Conservation (phyloP, 2,797 vertebrate species). For the Darevskia mixta region DNA sequence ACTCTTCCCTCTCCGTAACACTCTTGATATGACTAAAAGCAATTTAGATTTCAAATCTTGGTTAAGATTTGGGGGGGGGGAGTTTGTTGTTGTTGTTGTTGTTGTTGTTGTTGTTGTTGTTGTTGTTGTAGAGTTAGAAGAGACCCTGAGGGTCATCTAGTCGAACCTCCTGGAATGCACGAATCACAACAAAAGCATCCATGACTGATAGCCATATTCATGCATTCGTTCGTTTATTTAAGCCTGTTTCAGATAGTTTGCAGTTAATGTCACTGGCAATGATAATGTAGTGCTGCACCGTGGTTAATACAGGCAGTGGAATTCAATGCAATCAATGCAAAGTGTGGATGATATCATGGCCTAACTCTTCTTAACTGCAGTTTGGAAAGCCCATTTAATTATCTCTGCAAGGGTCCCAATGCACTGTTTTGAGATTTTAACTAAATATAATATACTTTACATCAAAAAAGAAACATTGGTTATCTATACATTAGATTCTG, state of each 20-base stretch:
- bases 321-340: background rate
- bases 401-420: background rate
- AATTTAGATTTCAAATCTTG: background rate
- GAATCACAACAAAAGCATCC: no score
- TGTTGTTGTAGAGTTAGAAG: no score
- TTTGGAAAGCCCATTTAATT: background rate
- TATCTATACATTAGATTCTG: background rate
- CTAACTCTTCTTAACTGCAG: background rate
- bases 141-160: no score
- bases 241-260: background rate
- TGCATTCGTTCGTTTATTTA: no score
- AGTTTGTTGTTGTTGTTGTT: no score
- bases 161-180: no score
- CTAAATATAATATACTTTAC: background rate
- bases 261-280: background rate
- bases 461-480: background rate
- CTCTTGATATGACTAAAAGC: background rate
- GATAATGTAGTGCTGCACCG: background rate
- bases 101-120: no score
- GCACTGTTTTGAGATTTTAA: background rate
- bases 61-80: background rate
- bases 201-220: no score
- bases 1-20: background rate
- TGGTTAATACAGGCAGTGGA: background rate
- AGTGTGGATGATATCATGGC: background rate